A percentile compares a stretch with the other conserved stretches of the same genome.
Conservation (phyloP, 2,888 invertebrate species). For the Cecidostiba fungosa region DNA sequence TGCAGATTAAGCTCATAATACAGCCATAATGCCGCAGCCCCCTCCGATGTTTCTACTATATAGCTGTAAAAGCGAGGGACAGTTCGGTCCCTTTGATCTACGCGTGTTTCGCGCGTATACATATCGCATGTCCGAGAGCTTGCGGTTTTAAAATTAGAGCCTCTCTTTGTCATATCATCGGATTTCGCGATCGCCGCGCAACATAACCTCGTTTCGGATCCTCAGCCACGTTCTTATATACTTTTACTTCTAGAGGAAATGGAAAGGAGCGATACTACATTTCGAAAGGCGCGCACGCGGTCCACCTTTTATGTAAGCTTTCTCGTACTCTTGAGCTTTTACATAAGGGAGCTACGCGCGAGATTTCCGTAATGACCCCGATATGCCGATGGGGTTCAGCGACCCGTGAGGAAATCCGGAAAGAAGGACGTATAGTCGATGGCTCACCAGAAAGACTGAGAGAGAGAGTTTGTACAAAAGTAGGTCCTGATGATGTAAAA, state of each 20-base stretch:
- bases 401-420: constrained; percentile 63
- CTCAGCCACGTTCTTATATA: neutral
- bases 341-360: constrained; percentile 64
- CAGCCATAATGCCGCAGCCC: neutral
- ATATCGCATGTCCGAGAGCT: neutral
- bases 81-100: neutral
- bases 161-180: neutral
- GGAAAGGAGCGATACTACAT: constrained; percentile 58
- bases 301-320: constrained; percentile 66
- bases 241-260: constrained; percentile 49
- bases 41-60: neutral
- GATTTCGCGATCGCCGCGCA: neutral
- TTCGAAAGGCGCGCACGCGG: constrained; percentile 53
- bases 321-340: constrained; percentile 59
- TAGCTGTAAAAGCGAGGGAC: neutral
- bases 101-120: neutral
- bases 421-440: constrained; percentile 49
- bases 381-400: constrained; percentile 47
- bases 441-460: constrained; percentile 52
- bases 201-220: neutral
- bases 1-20: neutral
- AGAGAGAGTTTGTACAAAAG: constrained; percentile 14
- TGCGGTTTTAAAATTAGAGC: neutral
- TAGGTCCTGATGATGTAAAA: neutral
- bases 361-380: constrained; percentile 61